phyloP scores from a whole-genome alignment of 2,797 vertebrate species.

The Rhynchonycteris naso region DNA sequence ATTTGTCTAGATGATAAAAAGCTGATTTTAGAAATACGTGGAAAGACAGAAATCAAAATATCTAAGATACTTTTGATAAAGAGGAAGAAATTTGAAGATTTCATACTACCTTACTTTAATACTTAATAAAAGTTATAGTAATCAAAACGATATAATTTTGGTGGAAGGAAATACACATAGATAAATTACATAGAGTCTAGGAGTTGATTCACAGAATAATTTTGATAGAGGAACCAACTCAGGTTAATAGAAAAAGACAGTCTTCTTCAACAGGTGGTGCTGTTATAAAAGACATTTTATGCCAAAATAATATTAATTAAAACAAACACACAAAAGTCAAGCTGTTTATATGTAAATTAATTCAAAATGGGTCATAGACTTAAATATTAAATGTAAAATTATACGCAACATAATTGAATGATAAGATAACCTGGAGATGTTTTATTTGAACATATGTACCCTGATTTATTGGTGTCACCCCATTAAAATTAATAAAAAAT shows the following conservation, averaged over 20 bases:
- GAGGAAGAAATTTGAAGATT: neutral
- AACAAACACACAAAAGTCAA: neutral
- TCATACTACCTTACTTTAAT: neutral
- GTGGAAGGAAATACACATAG: neutral
- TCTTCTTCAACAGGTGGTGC: neutral
- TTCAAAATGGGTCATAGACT: neutral
- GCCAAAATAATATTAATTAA: neutral
- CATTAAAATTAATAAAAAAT: too few species aligned
- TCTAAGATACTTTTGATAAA: neutral
- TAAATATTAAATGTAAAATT: neutral
- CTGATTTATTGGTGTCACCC: too few species aligned
- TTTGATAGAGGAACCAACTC: neutral
- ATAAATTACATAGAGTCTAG: neutral
- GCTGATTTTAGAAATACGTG: neutral
- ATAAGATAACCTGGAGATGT: too few species aligned
- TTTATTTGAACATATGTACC: too few species aligned
- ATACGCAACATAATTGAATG: too few species aligned
- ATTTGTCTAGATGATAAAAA: neutral
- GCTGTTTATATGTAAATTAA: neutral
- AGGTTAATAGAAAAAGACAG: neutral
- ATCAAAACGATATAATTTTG: neutral
- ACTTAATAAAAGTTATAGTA: neutral
- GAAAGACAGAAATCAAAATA: neutral
- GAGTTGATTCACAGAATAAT: neutral
- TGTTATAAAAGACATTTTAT: neutral